Conservation (phyloP, 2,888 invertebrate species). For the Melikaiella ostensackeni region DNA sequence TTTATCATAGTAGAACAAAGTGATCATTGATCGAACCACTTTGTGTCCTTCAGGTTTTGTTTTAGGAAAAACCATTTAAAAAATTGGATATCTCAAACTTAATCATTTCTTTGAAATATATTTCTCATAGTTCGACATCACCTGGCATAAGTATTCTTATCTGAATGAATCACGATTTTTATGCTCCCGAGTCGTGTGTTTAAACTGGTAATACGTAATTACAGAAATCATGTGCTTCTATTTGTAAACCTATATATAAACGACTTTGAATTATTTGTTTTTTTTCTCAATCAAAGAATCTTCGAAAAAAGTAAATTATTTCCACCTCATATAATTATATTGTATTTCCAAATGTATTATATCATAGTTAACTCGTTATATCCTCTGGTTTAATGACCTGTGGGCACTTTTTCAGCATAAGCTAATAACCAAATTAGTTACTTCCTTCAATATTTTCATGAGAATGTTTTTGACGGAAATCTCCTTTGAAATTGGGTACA, state of each 20-base stretch:
- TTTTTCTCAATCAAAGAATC: neutral
- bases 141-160: neutral
- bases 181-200: neutral
- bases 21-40: too few species aligned
- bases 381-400: neutral
- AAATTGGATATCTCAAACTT: neutral
- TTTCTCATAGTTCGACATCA: neutral
- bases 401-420: neutral
- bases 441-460: neutral
- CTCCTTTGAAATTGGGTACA: too few species aligned
- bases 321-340: neutral
- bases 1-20: too few species aligned
- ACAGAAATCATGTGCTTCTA: neutral
- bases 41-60: too few species aligned
- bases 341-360: neutral
- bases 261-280: neutral
- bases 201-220: neutral
- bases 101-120: neutral
- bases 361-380: neutral
- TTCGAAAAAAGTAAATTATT: neutral
- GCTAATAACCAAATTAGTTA: neutral
- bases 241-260: neutral
- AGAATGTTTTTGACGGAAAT: neutral
- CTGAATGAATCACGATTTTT: constrained; percentile 9
- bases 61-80: too few species aligned